Percentiles rank a stretch among this genome's conserved stretches.
These are phyloP conservation scores for Chymomyza caudatula DNA, from an alignment of 2,888 invertebrate genomes.

Conservation along the genomic window DNA sequence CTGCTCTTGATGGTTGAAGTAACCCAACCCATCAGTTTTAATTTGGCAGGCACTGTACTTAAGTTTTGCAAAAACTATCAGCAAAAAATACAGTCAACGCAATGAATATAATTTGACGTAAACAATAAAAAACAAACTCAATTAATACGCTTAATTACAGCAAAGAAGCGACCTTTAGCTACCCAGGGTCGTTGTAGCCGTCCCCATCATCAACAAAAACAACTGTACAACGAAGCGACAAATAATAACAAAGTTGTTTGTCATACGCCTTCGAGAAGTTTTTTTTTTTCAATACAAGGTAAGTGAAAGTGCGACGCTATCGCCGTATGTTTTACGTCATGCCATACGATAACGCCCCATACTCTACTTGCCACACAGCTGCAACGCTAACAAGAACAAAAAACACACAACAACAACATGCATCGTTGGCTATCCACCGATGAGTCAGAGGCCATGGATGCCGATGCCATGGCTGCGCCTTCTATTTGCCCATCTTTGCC, in stretches of 20 bases:
- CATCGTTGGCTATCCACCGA: constrained; percentile 84
- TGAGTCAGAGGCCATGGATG: constrained; percentile 72
- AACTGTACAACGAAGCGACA: constrained; percentile 12
- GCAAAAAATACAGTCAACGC: background rate
- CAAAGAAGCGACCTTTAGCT: constrained; percentile 23
- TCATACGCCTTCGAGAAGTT: background rate
- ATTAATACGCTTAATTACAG: constrained; percentile 1
- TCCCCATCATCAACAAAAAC: constrained; percentile 12
- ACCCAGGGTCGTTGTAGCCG: background rate
- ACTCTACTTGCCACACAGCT: background rate
- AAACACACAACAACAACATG: constrained; percentile 76
- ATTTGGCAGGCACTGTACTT: background rate
- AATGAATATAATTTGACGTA: constrained; percentile 26
- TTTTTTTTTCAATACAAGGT: background rate
- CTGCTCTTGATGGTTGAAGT: background rate
- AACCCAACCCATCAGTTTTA: background rate
- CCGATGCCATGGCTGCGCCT: constrained; percentile 67
- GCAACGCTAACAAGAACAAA: background rate
- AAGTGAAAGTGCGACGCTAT: background rate
- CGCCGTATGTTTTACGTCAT: background rate
- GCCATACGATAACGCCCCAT: background rate
- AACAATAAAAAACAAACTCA: background rate
- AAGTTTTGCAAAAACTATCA: background rate
- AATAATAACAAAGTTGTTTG: background rate
- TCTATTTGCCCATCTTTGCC: constrained; percentile 33